Conservation (phyloP, 2,888 invertebrate species). For the Coleophora flavipennella region DNA sequence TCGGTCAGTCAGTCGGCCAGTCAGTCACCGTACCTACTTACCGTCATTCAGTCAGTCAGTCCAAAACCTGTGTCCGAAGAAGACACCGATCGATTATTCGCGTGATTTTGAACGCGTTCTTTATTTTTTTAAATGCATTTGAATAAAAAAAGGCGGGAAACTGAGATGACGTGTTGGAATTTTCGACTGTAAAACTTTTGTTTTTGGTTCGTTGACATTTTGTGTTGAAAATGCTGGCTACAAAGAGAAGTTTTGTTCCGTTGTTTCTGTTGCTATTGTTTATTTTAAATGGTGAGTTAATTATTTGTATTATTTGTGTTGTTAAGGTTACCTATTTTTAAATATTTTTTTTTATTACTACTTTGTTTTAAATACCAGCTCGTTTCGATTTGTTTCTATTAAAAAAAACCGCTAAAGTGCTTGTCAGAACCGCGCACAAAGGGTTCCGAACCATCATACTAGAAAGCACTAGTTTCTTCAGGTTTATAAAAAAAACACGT, state of each 20-base stretch:
- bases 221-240: constrained; percentile 8
- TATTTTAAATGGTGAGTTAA: constrained; percentile 3
- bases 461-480: no score
- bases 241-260: constrained; percentile 12
- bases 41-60: neutral
- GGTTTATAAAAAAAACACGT: no score
- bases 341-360: constrained; percentile 1
- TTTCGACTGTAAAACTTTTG: constrained; percentile 20
- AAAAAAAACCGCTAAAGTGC: no score
- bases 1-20: constrained; percentile 33
- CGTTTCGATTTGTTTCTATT: no score
- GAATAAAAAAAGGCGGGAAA: constrained; percentile 36
- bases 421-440: no score
- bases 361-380: no score
- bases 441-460: no score
- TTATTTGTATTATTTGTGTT: neutral
- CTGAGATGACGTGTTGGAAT: constrained; percentile 35
- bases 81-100: no score
- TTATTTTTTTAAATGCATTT: constrained; percentile 29
- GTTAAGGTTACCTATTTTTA: neutral
- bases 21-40: constrained; percentile 20
- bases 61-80: neutral
- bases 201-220: constrained; percentile 22
- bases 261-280: neutral
- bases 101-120: constrained; percentile 23